A percentile compares a stretch with the other conserved stretches of the same genome.
Evolutionary conservation across 2,113 vertebrate genomes (phyloP).

Genomic region (Otocyon megalotis): DNA sequence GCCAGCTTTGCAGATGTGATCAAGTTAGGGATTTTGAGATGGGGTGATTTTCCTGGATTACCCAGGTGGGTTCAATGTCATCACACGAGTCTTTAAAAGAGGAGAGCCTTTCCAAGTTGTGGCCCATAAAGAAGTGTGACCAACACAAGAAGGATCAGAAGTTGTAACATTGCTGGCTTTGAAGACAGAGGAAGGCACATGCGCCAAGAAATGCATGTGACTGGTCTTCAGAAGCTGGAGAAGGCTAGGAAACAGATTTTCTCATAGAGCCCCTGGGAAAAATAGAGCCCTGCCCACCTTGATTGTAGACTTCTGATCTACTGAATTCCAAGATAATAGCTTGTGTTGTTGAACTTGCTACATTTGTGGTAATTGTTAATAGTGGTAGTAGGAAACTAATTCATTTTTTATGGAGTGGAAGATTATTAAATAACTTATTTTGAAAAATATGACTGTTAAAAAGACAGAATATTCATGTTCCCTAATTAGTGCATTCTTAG

Average conservation of each 20-base stretch:
- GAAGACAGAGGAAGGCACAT: not conserved
- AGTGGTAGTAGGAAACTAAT: not conserved
- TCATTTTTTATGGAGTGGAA: not conserved
- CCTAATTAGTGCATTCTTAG: constrained; percentile 2
- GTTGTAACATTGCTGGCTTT: not conserved
- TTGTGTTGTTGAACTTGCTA: not conserved
- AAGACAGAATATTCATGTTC: not conserved
- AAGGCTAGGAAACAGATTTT: not conserved
- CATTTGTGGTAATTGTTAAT: not conserved
- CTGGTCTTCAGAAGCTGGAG: not conserved
- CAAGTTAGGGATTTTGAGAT: not conserved
- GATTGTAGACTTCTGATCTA: not conserved
- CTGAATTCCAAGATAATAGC: not conserved
- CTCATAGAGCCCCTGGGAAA: not conserved
- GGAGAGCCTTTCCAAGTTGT: not conserved
- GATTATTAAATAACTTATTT: constrained; percentile 35
- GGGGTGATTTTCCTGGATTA: not conserved
- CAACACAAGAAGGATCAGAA: not conserved
- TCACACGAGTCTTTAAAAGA: not conserved
- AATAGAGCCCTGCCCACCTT: not conserved
- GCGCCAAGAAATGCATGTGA: not conserved
- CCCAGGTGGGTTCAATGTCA: not conserved
- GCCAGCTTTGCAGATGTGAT: not conserved
- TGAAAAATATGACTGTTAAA: not conserved
- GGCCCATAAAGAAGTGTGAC: not conserved